A percentile compares a stretch with the other conserved stretches of the same genome.
Evolutionary conservation across 1,140 invertebrate species (phyloP).

Genomic region (Psix sp.): DNA sequence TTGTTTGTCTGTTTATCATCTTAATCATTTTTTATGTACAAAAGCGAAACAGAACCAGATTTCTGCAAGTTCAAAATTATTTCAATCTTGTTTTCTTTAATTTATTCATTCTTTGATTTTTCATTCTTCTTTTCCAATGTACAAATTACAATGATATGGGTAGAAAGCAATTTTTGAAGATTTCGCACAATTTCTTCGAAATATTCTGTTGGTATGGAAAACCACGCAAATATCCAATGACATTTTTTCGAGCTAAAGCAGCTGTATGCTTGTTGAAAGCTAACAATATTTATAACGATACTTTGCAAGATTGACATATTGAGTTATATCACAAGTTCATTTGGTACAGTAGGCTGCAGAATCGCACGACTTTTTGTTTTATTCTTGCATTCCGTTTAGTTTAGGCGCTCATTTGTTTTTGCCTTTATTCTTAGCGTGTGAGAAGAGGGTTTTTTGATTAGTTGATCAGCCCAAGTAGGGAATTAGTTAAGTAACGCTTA

Average conservation of each 20-base stretch:
- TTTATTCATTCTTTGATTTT: not conserved
- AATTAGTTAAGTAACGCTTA: too few species aligned
- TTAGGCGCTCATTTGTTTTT: constrained; percentile 40
- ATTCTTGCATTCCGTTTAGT: constrained; percentile 35
- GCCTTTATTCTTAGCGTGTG: constrained; percentile 30
- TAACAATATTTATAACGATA: constrained; percentile 38
- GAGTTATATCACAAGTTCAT: constrained; percentile 58
- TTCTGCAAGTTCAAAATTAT: too few species aligned
- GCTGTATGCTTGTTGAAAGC: constrained; percentile 30
- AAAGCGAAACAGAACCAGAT: constrained; percentile 37
- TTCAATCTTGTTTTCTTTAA: too few species aligned
- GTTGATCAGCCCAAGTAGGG: too few species aligned
- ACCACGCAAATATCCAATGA: constrained; percentile 27
- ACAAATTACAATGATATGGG: too few species aligned
- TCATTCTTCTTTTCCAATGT: not conserved
- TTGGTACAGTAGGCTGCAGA: constrained; percentile 44
- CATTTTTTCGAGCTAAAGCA: constrained; percentile 19
- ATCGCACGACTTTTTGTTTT: constrained; percentile 15
- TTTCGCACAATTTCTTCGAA: constrained; percentile 47
- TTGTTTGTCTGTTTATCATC: constrained; percentile 36
- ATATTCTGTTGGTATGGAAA: constrained; percentile 46
- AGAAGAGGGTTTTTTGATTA: too few species aligned
- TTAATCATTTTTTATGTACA: constrained; percentile 12
- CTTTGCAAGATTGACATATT: constrained; percentile 43
- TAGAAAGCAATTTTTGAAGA: too few species aligned